phyloP scores from a whole-genome alignment of 2,113 vertebrate species.

The Ailurus styani region DNA sequence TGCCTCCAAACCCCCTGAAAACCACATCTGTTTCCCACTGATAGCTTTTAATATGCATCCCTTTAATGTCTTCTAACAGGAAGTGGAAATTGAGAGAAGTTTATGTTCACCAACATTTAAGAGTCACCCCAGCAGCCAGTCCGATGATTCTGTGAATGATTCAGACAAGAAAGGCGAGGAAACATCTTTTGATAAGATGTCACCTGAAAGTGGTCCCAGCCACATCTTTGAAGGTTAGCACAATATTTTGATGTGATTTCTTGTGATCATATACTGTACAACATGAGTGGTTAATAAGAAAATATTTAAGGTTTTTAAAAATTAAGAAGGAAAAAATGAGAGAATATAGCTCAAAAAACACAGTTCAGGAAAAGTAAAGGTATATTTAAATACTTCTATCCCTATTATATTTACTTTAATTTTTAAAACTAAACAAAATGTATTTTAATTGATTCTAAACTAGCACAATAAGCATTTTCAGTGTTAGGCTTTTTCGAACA shows the following conservation, averaged over 20 bases:
- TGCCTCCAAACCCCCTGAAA: background rate
- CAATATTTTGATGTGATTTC: conserved; percentile 39
- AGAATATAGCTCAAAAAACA: background rate
- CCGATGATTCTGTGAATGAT: conserved; percentile 59
- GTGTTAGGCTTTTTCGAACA: background rate
- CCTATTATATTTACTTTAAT: background rate
- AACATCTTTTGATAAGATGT: conserved; percentile 81
- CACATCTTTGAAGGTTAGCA: conserved; percentile 79
- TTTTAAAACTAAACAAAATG: background rate
- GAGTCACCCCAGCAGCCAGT: conserved; percentile 72
- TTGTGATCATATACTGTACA: background rate
- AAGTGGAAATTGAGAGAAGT: conserved; percentile 78
- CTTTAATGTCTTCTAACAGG: conserved; percentile 81
- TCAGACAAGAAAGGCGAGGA: conserved; percentile 76
- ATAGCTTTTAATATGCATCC: conserved; percentile 72
- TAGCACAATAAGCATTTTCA: background rate
- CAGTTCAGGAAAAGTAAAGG: background rate
- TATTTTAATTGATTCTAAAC: background rate
- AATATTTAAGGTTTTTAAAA: background rate
- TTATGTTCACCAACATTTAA: conserved; percentile 73
- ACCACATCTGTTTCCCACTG: conserved; percentile 64
- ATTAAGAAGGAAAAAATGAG: background rate
- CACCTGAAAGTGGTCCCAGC: conserved; percentile 72
- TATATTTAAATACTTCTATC: background rate
- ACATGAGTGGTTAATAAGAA: conserved; percentile 23